phyloP scores from a whole-genome alignment of 2,888 invertebrate genomes.

The Chymomyza procnemis region DNA sequence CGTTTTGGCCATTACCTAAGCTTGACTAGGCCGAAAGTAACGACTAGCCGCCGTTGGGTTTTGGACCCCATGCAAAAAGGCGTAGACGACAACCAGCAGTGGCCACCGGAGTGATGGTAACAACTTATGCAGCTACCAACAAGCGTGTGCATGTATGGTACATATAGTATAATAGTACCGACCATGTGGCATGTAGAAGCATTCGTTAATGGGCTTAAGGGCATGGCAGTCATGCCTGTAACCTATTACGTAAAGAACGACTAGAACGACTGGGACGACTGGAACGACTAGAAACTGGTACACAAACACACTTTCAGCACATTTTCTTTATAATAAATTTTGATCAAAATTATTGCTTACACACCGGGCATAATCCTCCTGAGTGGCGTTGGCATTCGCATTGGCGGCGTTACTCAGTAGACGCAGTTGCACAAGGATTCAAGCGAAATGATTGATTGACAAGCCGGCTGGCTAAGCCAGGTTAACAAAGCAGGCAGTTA shows the following conservation, averaged over 20 bases:
- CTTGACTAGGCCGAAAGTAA: conserved; percentile 59
- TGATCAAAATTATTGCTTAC: background rate
- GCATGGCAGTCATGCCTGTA: background rate
- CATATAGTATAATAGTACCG: background rate
- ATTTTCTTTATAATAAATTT: background rate
- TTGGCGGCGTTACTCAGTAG: background rate
- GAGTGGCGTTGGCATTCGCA: background rate
- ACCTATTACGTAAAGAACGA: background rate
- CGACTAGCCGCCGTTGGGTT: conserved; percentile 21
- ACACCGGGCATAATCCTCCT: background rate
- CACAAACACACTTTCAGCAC: background rate
- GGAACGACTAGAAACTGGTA: background rate
- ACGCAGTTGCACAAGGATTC: background rate
- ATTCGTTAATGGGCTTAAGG: background rate
- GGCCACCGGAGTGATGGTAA: conserved; percentile 7
- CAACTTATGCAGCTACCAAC: conserved; percentile 39
- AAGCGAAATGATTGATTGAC: background rate
- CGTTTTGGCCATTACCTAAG: conserved; percentile 39
- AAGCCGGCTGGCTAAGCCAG: background rate
- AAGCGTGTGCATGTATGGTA: background rate
- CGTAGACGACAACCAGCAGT: background rate
- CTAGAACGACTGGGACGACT: no score
- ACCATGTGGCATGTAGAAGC: background rate
- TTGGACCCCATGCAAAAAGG: conserved; percentile 9
- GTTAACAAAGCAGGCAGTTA: background rate